Conservation (phyloP, 2,113 vertebrate species). For the Triplophysa siluroides region DNA sequence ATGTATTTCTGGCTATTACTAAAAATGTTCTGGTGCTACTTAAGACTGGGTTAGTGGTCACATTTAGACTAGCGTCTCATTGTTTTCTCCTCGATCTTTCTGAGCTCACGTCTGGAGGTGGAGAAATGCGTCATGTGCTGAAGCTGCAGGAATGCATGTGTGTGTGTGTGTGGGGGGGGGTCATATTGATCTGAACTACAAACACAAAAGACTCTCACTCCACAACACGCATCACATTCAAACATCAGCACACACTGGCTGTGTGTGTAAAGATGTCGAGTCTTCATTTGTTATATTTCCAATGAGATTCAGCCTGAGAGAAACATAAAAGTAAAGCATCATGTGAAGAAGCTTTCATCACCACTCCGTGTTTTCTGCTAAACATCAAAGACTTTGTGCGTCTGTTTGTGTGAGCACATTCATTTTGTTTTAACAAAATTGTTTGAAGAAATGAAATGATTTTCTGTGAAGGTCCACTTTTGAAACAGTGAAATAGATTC, state of each 20-base stretch:
- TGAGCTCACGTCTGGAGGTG: too few species aligned
- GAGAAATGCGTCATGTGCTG: background rate
- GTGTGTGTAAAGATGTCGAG: too few species aligned
- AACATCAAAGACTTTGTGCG: conserved; percentile 32
- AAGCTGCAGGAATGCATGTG: background rate
- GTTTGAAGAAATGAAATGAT: conserved; percentile 55
- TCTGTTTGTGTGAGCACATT: conserved; percentile 19
- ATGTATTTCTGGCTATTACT: too few species aligned
- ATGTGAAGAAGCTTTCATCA: conserved; percentile 24
- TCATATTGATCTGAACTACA: background rate
- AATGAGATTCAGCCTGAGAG: background rate
- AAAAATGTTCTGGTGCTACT: background rate
- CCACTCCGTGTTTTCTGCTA: background rate
- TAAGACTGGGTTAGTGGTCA: too few species aligned
- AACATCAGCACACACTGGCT: too few species aligned
- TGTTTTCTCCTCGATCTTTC: too few species aligned
- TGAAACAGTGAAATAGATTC: conserved; percentile 53
- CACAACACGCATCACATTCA: too few species aligned
- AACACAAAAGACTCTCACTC: background rate
- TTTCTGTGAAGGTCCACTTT: conserved; percentile 55
- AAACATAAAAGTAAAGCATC: background rate
- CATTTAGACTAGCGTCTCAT: background rate
- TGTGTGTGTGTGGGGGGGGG: background rate
- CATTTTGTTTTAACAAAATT: conserved; percentile 13
- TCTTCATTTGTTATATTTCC: too few species aligned